phyloP scores from a whole-genome alignment of 2,797 vertebrate species.

The Knipowitschia caucasica region DNA sequence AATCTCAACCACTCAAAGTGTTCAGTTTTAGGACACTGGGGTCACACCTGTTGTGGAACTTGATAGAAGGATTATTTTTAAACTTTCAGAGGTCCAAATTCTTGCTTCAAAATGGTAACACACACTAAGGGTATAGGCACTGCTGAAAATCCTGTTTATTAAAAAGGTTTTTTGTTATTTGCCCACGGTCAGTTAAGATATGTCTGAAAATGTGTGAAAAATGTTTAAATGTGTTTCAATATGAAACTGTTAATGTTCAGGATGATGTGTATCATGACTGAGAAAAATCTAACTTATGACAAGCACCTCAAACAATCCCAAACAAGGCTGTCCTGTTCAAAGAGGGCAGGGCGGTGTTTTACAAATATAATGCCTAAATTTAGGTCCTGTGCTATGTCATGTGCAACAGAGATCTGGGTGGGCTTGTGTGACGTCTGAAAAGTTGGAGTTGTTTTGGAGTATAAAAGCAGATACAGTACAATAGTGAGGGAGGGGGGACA shows the following conservation, averaged over 20 bases:
- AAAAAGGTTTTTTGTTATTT: conserved; percentile 81
- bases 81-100: conserved; percentile 98
- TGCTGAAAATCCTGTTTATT: conserved; percentile 93
- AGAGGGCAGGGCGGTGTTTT: conserved; percentile 44
- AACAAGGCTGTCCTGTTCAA: conserved; percentile 67
- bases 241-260: conserved; percentile 62
- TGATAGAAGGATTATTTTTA: conserved; percentile 99
- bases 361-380: conserved; percentile 81
- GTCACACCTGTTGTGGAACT: conserved; percentile 99
- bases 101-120: conserved; percentile 95
- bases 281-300: conserved; percentile 55
- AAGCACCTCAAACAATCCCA: conserved; percentile 47
- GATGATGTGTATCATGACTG: conserved; percentile 52
- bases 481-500: conserved; percentile 75
- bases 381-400: conserved; percentile 77
- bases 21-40: conserved; percentile 99
- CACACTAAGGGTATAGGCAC: conserved; percentile 77
- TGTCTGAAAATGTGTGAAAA: not conserved
- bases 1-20: conserved; percentile 88
- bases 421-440: conserved; percentile 79
- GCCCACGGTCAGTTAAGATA: conserved; percentile 32
- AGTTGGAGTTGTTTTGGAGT: conserved; percentile 77
- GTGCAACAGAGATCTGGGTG: conserved; percentile 68
- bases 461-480: conserved; percentile 65
- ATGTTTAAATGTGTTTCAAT: conserved; percentile 40